Conservation (phyloP, 1,140 invertebrate genomes). For the Drosophila nigrodunni region DNA sequence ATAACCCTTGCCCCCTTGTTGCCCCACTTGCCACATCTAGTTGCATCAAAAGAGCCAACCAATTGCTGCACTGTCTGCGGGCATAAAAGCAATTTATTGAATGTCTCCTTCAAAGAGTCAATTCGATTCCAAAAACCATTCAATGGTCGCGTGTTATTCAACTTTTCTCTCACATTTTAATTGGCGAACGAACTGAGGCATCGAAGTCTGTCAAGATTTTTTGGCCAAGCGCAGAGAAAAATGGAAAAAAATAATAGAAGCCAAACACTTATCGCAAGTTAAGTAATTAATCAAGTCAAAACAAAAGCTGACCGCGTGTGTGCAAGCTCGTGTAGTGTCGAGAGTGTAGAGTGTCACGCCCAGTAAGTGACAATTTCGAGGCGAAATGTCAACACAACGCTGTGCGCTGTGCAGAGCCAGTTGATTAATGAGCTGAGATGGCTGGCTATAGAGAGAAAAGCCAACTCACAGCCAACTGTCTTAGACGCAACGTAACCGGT, state of each 20-base stretch:
- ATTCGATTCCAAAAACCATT: conserved; percentile 7
- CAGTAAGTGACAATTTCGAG: conserved; percentile 70
- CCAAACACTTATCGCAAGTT: conserved; percentile 56
- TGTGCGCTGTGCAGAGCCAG: conserved; percentile 46
- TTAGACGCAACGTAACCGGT: conserved; percentile 20
- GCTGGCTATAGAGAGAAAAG: conserved; percentile 17
- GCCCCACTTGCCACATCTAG: conserved; percentile 2
- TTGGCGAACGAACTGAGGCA: conserved; percentile 24
- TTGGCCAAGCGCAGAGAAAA: not conserved
- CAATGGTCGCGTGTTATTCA: conserved; percentile 44
- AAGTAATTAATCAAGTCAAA: conserved; percentile 79
- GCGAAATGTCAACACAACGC: conserved; percentile 65
- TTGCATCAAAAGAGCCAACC: conserved; percentile 40
- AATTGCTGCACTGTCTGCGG: conserved; percentile 38
- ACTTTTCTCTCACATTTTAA: conserved; percentile 39
- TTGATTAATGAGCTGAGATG: conserved; percentile 78
- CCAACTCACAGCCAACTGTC: not conserved
- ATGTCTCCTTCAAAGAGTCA: conserved; percentile 19
- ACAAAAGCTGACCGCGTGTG: conserved; percentile 44
- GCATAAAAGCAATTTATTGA: conserved; percentile 23
- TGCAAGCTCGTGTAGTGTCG: not conserved
- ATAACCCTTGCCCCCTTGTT: not conserved
- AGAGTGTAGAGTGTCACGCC: conserved; percentile 45
- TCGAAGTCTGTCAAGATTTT: not conserved
- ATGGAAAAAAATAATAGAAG: not conserved